Conservation (phyloP, 2,797 vertebrate genomes). For the Capromys pilorides region DNA sequence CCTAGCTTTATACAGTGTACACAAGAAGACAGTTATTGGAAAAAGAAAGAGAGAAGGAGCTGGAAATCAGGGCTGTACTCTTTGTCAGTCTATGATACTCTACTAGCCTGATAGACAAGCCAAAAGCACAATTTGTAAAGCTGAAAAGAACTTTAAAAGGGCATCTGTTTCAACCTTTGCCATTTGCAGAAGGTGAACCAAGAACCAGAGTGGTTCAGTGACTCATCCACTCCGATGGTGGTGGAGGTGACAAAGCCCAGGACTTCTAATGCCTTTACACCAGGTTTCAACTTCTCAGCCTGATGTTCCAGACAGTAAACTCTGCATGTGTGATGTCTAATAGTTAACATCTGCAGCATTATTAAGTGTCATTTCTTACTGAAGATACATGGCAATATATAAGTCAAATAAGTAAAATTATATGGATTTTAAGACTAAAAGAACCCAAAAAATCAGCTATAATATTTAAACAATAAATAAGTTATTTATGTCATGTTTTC, state of each 20-base stretch:
- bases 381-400: neutral
- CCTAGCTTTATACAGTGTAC: neutral
- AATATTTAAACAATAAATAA: conserved; percentile 20
- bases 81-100: neutral
- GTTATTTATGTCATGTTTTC: neutral
- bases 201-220: neutral
- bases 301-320: neutral
- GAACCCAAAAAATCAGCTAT: neutral
- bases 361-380: neutral
- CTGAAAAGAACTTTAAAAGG: neutral
- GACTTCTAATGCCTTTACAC: neutral
- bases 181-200: neutral
- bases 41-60: neutral
- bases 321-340: neutral
- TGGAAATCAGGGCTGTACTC: neutral
- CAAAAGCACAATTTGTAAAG: neutral
- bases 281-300: neutral
- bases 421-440: conserved; percentile 6
- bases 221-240: neutral
- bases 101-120: neutral
- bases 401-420: neutral
- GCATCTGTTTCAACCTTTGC: neutral
- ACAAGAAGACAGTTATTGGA: neutral
- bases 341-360: neutral
- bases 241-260: neutral